A percentile compares a stretch with the other conserved stretches of the same genome.
Evolutionary conservation across 2,888 invertebrate species (phyloP).

Genomic region (Chirona hameri): DNA sequence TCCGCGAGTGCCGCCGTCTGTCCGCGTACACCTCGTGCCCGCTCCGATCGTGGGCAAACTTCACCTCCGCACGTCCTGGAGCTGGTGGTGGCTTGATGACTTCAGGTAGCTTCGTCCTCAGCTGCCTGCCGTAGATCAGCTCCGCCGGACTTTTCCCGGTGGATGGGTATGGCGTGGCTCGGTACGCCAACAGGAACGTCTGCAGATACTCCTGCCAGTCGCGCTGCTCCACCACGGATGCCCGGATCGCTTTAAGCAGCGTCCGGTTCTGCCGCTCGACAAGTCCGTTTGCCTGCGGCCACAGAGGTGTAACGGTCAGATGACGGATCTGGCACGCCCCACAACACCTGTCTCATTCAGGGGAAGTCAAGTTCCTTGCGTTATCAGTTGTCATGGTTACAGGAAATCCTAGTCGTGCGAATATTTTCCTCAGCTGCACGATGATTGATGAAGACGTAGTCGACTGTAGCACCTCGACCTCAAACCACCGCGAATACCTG

Average conservation of each 20-base stretch:
- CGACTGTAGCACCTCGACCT: neutral
- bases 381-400: neutral
- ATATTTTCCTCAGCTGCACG: neutral
- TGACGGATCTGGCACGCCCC: neutral
- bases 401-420: neutral
- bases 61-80: neutral
- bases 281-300: neutral
- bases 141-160: slow-evolving; percentile 3
- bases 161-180: neutral
- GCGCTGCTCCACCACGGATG: neutral
- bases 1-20: neutral
- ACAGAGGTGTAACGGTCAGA: neutral
- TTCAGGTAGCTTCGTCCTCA: neutral
- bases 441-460: neutral
- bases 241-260: neutral
- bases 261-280: neutral
- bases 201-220: neutral
- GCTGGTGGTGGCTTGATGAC: neutral
- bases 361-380: neutral
- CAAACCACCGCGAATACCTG: neutral
- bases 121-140: neutral
- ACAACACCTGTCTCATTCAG: neutral
- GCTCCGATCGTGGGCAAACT: neutral
- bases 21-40: neutral
- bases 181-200: neutral